Evolutionary conservation across 2,113 vertebrate species (phyloP).

Genomic region (Paedocypris sp.): DNA sequence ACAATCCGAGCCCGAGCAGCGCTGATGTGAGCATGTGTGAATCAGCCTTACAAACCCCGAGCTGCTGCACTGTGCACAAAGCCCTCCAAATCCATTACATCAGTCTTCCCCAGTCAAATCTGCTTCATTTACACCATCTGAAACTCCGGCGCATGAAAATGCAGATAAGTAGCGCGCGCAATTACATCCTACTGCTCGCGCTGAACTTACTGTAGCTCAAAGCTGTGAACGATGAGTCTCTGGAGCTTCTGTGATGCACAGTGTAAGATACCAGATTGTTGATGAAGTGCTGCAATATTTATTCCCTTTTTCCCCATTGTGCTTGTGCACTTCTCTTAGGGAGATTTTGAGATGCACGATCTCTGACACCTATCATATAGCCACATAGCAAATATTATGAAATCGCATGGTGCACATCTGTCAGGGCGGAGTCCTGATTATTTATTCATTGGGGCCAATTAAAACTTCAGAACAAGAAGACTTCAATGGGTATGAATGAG

Average conservation of each 20-base stretch:
- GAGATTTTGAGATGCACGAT: constrained; percentile 34
- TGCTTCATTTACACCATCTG: not conserved
- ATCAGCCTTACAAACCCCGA: not conserved
- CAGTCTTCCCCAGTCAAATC: not conserved
- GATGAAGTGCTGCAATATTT: not conserved
- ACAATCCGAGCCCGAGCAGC: constrained; percentile 29
- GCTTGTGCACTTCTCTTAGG: not conserved
- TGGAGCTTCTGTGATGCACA: not conserved
- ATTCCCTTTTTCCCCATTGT: not conserved
- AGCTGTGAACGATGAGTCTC: not conserved
- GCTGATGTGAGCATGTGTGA: not conserved
- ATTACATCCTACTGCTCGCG: not conserved
- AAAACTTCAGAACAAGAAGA: constrained; percentile 67
- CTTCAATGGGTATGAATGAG: constrained; percentile 68
- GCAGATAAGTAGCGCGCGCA: not conserved
- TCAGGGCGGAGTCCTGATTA: constrained; percentile 58
- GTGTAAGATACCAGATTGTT: constrained; percentile 38
- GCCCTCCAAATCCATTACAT: not conserved
- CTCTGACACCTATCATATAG: constrained; percentile 46
- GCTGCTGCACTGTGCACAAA: not conserved
- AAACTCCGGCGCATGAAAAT: not conserved
- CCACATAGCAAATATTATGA: constrained; percentile 51
- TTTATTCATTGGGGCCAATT: constrained; percentile 70
- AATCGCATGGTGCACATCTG: constrained; percentile 57
- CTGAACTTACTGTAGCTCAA: constrained; percentile 5